Conservation (phyloP, 2,797 vertebrate genomes). For the Tamandua tetradactyla region DNA sequence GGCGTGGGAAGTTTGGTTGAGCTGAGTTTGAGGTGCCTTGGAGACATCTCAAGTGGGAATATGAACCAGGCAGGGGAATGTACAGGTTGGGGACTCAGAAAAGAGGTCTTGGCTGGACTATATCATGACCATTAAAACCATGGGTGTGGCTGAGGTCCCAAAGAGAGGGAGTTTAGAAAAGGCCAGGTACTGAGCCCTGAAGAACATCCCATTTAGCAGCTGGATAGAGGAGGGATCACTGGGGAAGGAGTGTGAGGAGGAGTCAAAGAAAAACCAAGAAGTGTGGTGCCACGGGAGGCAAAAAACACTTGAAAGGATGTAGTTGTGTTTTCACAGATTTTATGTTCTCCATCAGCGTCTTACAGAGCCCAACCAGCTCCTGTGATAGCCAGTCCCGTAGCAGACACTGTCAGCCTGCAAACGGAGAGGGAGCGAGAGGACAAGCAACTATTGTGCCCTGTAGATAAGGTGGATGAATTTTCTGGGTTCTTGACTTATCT, state of each 20-base stretch:
- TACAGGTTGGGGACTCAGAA: background rate
- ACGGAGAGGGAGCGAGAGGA: background rate
- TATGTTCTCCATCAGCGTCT: background rate
- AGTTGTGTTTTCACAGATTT: background rate
- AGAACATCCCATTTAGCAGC: background rate
- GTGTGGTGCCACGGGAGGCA: background rate
- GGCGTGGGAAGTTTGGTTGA: background rate
- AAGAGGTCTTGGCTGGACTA: background rate
- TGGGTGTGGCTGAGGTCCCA: background rate
- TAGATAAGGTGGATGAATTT: background rate
- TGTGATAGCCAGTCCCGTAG: background rate
- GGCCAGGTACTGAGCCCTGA: background rate
- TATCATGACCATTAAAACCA: background rate
- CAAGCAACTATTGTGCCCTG: accelerated
- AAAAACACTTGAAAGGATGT: background rate
- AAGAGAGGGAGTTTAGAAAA: background rate
- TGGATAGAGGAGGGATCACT: background rate
- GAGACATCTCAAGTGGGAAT: conserved; percentile 1
- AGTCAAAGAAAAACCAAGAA: background rate
- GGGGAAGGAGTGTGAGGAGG: background rate
- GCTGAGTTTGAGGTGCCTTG: background rate
- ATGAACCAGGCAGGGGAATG: background rate
- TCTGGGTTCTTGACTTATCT: background rate
- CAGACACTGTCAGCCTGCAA: background rate
- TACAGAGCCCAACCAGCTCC: background rate